A percentile compares a stretch with the other conserved stretches of the same genome.
Conservation (phyloP, 2,888 invertebrate species). For the Auanema sp. region DNA sequence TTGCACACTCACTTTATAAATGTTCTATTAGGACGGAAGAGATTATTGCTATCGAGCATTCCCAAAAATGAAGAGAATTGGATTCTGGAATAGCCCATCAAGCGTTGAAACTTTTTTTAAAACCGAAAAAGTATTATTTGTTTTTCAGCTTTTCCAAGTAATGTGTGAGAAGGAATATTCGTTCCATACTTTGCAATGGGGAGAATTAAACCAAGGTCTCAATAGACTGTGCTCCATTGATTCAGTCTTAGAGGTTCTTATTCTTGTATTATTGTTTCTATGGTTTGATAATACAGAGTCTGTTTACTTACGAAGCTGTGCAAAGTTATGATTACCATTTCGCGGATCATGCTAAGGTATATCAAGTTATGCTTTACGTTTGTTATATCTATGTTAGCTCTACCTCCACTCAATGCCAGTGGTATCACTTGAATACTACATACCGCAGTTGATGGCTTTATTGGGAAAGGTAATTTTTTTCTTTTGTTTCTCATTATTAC, state of each 20-base stretch:
- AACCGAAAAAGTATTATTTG: not conserved
- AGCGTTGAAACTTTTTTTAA: conserved; percentile 7
- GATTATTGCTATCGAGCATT: conserved; percentile 13
- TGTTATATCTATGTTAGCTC: conserved; percentile 19
- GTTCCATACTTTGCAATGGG: conserved; percentile 27
- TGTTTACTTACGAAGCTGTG: no score
- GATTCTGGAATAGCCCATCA: conserved; percentile 41
- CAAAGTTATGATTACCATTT: not conserved
- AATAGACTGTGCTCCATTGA: conserved; percentile 34
- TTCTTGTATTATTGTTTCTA: not conserved
- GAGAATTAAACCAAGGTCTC: conserved; percentile 22
- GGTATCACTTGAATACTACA: conserved; percentile 32
- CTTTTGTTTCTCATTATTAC: not conserved
- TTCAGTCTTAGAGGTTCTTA: conserved; percentile 25
- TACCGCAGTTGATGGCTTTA: conserved; percentile 31
- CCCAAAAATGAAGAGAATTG: conserved; percentile 19
- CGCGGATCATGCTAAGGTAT: not conserved
- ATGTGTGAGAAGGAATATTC: conserved; percentile 15
- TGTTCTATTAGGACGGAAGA: not conserved
- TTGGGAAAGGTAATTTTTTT: conserved; percentile 7
- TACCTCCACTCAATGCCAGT: conserved; percentile 37
- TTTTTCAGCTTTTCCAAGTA: conserved; percentile 24
- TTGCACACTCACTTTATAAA: no score
- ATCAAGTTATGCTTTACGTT: not conserved
- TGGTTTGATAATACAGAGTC: no score